Conservation (phyloP, 2,888 invertebrate species). For the Terebella lapidaria region DNA sequence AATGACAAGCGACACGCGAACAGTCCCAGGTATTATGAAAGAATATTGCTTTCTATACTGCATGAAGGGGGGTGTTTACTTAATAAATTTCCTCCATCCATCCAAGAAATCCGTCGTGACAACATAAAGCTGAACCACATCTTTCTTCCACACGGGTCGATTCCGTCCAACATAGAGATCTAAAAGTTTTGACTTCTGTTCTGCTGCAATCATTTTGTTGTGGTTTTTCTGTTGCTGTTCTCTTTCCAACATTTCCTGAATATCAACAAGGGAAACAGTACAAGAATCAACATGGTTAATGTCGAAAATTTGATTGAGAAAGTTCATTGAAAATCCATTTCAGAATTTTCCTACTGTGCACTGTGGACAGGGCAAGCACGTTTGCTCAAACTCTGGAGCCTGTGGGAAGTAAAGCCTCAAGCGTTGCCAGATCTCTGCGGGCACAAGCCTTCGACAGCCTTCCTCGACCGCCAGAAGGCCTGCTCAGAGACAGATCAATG, state of each 20-base stretch:
- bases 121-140: not conserved
- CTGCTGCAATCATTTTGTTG: not conserved
- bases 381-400: conserved; percentile 35
- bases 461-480: not conserved
- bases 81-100: not conserved
- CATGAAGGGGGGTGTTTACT: too few relatives aligned
- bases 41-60: too few relatives aligned
- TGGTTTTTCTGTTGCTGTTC: not conserved
- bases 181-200: not conserved
- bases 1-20: too few relatives aligned
- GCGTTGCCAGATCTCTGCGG: conserved; percentile 57
- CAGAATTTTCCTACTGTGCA: not conserved
- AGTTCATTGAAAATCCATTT: too few relatives aligned
- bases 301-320: too few relatives aligned
- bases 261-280: too few relatives aligned
- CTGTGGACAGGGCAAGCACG: not conserved
- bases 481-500: not conserved
- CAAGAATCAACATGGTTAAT: too few relatives aligned
- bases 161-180: not conserved
- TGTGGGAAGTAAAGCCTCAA: conserved; percentile 55
- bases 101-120: not conserved
- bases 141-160: not conserved
- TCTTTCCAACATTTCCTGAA: too few relatives aligned
- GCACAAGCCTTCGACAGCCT: conserved; percentile 55
- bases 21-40: too few relatives aligned